Evolutionary conservation across 2,113 vertebrate genomes (phyloP).

Genomic region (Prunella himalayana): DNA sequence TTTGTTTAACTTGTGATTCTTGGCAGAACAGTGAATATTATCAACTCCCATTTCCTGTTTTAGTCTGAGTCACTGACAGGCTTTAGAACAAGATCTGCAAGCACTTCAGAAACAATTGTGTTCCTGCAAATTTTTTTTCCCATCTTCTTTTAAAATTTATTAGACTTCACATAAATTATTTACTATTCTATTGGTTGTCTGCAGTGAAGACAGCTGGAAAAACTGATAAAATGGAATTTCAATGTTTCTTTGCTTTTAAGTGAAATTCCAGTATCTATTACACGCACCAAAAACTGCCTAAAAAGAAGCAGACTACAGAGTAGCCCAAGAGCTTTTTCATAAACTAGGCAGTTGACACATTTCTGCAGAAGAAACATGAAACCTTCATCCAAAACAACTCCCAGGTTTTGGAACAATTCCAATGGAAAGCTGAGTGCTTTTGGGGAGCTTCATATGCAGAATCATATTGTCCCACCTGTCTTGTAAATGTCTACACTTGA

Average conservation of each 20-base stretch:
- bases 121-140: neutral
- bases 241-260: neutral
- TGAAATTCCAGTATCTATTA: neutral
- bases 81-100: neutral
- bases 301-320: neutral
- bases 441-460: neutral
- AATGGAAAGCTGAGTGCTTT: neutral
- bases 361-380: neutral
- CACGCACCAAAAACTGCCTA: neutral
- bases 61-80: neutral
- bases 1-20: neutral
- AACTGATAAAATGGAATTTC: neutral
- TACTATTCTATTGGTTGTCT: neutral
- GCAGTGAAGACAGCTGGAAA: neutral
- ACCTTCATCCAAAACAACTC: neutral
- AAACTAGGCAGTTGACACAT: neutral
- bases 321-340: neutral
- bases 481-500: neutral
- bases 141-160: neutral
- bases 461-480: neutral
- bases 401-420: neutral
- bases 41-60: neutral
- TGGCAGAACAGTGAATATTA: neutral
- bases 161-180: neutral
- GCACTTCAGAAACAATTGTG: neutral